A percentile compares a stretch with the other conserved stretches of the same genome.
Conservation (phyloP, 2,888 invertebrate genomes). For the Apeira syringaria region DNA sequence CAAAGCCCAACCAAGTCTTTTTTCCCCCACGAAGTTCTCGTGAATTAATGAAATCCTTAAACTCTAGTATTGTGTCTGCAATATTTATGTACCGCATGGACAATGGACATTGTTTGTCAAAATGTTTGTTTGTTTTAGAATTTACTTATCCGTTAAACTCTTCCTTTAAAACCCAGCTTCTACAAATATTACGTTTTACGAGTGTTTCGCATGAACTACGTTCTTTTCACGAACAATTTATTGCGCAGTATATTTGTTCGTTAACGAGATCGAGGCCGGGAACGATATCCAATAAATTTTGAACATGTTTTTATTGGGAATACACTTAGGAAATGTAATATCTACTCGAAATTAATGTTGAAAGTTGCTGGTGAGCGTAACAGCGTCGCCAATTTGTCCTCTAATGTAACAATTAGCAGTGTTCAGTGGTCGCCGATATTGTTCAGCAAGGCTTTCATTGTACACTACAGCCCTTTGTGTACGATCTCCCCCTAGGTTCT, state of each 20-base stretch:
- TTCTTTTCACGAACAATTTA: slow-evolving; percentile 19
- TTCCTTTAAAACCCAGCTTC: slow-evolving; percentile 8
- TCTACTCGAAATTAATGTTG: slow-evolving; percentile 6
- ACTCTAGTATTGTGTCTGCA: background rate
- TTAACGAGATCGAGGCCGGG: slow-evolving; percentile 14
- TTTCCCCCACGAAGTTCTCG: background rate
- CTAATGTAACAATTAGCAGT: slow-evolving; percentile 49
- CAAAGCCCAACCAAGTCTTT: background rate
- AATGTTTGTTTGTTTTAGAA: slow-evolving; percentile 1
- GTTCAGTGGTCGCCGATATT: slow-evolving; percentile 50
- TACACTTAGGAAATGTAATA: background rate
- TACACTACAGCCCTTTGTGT: slow-evolving; percentile 55
- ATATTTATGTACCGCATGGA: background rate
- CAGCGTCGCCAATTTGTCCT: slow-evolving; percentile 34
- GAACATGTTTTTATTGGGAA: slow-evolving; percentile 13
- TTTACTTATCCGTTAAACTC: slow-evolving; percentile 2
- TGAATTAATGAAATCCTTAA: background rate
- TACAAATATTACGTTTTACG: slow-evolving; percentile 19
- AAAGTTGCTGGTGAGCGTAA: slow-evolving; percentile 4
- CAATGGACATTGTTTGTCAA: background rate
- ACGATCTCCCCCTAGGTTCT: slow-evolving; percentile 36
- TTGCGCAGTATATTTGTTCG: slow-evolving; percentile 22
- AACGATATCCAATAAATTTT: slow-evolving; percentile 7
- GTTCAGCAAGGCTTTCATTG: slow-evolving; percentile 64
- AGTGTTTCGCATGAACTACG: slow-evolving; percentile 15